Base-by-base conservation (phyloP, 2,888 invertebrate species). In the Mythimna ferrago region DNA sequence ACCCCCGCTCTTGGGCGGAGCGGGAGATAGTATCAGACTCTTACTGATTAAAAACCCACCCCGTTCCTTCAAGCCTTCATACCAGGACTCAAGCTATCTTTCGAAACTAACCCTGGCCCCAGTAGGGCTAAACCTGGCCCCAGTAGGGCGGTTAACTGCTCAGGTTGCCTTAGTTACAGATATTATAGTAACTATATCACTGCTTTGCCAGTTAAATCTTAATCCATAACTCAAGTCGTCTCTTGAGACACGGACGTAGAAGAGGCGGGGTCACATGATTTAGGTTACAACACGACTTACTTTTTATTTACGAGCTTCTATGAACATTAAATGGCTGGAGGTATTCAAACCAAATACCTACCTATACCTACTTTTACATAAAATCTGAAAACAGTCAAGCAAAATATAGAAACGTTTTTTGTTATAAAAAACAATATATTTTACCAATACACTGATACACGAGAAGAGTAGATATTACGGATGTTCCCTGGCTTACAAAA, bases 281-380 rank as follows among this genome's bases (percentile, higher is more conserved):
- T 75, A 75, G 41, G 51, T 76, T 57, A 51, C 62, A 75, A 69
- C 62, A 57, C 62, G 41, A 76, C 70, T 75, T 76, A 62, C 54
- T 69, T 75, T 76, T 75, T 75, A 75, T 75, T 76, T 75, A 75
- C 76, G 75, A 76, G 51, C 62, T 62, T 44, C 76, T 63, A 58
- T 58, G 62, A 57, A 57, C 62, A 69, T 76, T 76, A 44, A 76
- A 57, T 73, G 21, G 32, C 56, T 73, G 41, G 19, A 56, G 26
- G 38, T 53, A 35, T 54, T 61, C 16, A 21, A 53, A 71, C n/a
- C 9, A 19, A 70, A 61, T 48, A 48, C 35, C 9, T 38, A 26
- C 19, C 19, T 35, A 5, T 70, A 26, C 6, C 14, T 53, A 19
- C 11, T 19, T 51, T 38, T 57, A n/a, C 26, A 51, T 58, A 65